A percentile compares a stretch with the other conserved stretches of the same genome.
Conservation (phyloP, 1,140 invertebrate species). For the Calephelis virginiensis region DNA sequence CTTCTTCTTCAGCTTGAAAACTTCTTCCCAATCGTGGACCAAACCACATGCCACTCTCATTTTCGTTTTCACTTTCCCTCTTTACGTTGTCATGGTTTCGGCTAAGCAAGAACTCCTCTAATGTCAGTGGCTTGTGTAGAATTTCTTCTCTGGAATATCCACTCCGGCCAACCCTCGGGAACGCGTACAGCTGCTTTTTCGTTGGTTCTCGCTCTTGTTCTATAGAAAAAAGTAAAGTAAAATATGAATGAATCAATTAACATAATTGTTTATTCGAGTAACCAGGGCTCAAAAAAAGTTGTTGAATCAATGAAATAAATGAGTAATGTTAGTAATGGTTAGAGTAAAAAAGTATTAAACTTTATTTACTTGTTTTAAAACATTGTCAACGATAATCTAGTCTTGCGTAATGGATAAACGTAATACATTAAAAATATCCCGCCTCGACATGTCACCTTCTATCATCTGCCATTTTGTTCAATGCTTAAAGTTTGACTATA, state of each 20-base stretch:
- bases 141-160: constrained; percentile 17
- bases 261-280: not conserved
- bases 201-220: constrained; percentile 49
- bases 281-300: too few relatives aligned
- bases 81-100: constrained; percentile 34
- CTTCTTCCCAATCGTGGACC: constrained; percentile 77
- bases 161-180: constrained; percentile 71
- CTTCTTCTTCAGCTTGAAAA: constrained; percentile 52
- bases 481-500: too few relatives aligned
- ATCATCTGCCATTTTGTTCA: too few relatives aligned
- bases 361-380: too few relatives aligned
- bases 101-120: constrained; percentile 34
- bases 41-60: constrained; percentile 77
- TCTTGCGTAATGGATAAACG: too few relatives aligned
- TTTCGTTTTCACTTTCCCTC: constrained; percentile 49
- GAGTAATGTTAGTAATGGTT: too few relatives aligned
- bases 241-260: not conserved
- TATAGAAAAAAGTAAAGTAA: too few relatives aligned
- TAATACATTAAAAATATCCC: too few relatives aligned
- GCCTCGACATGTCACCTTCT: too few relatives aligned
- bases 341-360: too few relatives aligned
- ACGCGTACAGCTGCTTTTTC: constrained; percentile 73
- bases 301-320: too few relatives aligned
- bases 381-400: too few relatives aligned
- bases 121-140: constrained; percentile 24